A percentile compares a stretch with the other conserved stretches of the same genome.
These are phyloP conservation scores for Medauroidea extradentata DNA, from an alignment of 1,140 invertebrate genomes.

Conservation along the genomic window DNA sequence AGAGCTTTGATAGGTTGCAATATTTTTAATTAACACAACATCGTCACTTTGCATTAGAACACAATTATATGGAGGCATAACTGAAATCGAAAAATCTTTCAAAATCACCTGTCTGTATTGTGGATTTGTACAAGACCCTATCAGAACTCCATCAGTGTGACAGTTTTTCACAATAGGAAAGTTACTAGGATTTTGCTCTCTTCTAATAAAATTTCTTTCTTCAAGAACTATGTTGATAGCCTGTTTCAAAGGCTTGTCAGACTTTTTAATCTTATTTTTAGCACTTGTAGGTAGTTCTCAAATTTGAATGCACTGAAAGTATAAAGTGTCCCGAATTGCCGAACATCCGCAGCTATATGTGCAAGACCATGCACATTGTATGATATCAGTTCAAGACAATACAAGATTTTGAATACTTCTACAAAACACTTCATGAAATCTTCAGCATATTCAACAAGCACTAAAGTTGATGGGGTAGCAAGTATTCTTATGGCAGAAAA, in stretches of 20 bases:
- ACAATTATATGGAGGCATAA: too few species aligned
- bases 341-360: conserved; percentile 37
- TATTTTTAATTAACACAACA: too few species aligned
- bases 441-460: conserved; percentile 30
- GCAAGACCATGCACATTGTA: conserved; percentile 41
- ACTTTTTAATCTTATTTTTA: conserved; percentile 31
- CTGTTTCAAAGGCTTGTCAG: conserved; percentile 29
- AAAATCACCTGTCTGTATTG: too few species aligned
- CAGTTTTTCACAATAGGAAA: background rate
- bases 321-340: conserved; percentile 30
- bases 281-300: conserved; percentile 34
- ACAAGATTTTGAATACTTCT: conserved; percentile 20
- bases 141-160: background rate
- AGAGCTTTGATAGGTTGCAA: too few species aligned
- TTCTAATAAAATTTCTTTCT: background rate
- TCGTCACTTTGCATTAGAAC: too few species aligned
- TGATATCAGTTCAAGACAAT: conserved; percentile 29
- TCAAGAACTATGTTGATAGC: conserved; percentile 19
- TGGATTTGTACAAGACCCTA: background rate
- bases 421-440: conserved; percentile 33
- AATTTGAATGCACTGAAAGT: conserved; percentile 34
- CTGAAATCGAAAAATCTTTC: too few species aligned
- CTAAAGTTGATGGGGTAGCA: conserved; percentile 2
- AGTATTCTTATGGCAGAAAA: conserved; percentile 30
- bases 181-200: background rate